These are phyloP conservation scores for Phyllostomus hastatus DNA, from an alignment of 2,113 vertebrate species.

Conservation along the genomic window DNA sequence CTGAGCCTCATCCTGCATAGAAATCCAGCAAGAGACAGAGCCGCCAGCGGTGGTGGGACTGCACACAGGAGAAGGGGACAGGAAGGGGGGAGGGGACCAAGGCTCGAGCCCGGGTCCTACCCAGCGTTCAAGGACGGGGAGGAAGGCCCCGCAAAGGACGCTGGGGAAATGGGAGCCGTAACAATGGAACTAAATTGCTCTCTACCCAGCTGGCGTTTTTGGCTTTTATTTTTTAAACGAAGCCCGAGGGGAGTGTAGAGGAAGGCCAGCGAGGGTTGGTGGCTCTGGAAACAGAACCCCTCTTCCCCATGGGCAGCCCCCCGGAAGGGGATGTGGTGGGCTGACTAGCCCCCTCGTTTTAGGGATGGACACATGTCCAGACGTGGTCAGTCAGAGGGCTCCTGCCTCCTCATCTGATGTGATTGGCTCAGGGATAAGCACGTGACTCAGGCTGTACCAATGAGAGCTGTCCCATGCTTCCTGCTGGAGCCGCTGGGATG, in stretches of 20 bases:
- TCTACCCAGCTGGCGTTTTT: neutral
- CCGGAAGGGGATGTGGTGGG: neutral
- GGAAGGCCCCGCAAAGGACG: neutral
- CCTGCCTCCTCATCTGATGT: neutral
- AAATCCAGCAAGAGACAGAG: neutral
- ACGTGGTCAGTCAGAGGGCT: neutral
- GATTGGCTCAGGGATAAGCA: neutral
- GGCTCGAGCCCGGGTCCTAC: neutral
- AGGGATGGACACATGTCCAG: neutral
- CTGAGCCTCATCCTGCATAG: fast-evolving
- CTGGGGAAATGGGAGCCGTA: neutral
- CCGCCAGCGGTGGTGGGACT: neutral
- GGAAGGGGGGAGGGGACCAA: neutral
- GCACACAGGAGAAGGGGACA: neutral
- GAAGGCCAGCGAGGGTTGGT: neutral
- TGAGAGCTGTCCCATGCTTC: neutral
- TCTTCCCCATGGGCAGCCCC: neutral
- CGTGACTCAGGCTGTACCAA: neutral
- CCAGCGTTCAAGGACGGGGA: too few relatives aligned
- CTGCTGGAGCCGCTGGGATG: neutral
- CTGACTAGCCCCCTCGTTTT: neutral
- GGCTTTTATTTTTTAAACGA: neutral
- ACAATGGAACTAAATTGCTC: neutral
- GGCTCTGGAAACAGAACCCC: neutral
- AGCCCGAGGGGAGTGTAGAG: neutral